These are phyloP conservation scores for Pangasius krempfi DNA, from an alignment of 2,797 vertebrate genomes.

Conservation along the genomic window DNA sequence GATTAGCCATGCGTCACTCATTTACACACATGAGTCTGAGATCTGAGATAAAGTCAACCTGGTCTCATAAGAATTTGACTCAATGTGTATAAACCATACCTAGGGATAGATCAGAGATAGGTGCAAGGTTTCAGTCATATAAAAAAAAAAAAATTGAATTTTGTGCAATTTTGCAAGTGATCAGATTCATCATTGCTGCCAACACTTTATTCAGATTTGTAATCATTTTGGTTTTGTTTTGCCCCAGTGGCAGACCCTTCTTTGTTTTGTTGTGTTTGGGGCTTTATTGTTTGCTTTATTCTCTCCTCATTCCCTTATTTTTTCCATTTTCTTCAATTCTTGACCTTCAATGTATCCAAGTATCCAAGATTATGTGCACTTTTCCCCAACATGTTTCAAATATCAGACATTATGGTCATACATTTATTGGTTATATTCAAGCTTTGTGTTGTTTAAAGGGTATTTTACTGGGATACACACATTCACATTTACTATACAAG, in stretches of 20 bases:
- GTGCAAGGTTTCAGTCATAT: too few relatives aligned
- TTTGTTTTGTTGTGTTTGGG: background rate
- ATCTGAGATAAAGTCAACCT: background rate
- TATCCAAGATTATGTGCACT: background rate
- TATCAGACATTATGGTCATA: background rate
- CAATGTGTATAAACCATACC: background rate
- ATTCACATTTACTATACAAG: background rate
- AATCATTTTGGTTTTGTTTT: background rate
- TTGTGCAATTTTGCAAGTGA: background rate
- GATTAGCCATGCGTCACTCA: constrained; percentile 66
- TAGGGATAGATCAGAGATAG: background rate
- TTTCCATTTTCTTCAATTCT: background rate
- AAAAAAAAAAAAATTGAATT: background rate
- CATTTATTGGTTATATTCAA: background rate
- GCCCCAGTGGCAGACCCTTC: background rate
- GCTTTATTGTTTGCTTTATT: background rate
- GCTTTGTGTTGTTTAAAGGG: background rate
- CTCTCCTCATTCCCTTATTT: background rate
- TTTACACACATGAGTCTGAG: background rate
- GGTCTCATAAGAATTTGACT: background rate
- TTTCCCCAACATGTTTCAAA: background rate
- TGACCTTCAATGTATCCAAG: too few relatives aligned
- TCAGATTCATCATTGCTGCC: background rate
- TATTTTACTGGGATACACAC: background rate
- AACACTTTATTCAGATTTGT: background rate